A percentile compares a stretch with the other conserved stretches of the same genome.
Evolutionary conservation across 2,797 vertebrate genomes (phyloP).

Genomic region (Sebastes vulpes): DNA sequence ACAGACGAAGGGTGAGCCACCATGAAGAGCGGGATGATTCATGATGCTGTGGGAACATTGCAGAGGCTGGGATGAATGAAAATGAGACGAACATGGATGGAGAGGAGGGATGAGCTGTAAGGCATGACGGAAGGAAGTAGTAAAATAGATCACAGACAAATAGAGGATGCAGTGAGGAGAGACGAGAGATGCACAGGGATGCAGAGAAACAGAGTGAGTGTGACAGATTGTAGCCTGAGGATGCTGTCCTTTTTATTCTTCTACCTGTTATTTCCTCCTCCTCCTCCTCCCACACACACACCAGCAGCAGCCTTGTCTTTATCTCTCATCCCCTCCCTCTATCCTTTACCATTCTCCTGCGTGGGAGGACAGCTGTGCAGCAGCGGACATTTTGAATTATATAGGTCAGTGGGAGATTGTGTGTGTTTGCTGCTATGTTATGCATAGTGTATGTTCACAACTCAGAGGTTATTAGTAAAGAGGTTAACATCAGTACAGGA

Average conservation of each 20-base stretch:
- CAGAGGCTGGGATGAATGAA: slow-evolving; percentile 48
- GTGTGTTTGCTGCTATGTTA: slow-evolving; percentile 45
- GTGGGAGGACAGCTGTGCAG: slow-evolving; percentile 77
- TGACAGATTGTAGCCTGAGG: slow-evolving; percentile 53
- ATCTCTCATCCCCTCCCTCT: slow-evolving; percentile 27
- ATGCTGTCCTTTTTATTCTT: slow-evolving; percentile 36
- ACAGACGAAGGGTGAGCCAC: slow-evolving; percentile 13
- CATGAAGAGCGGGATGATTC: slow-evolving; percentile 38
- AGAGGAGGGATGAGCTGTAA: slow-evolving; percentile 28
- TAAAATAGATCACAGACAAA: slow-evolving; percentile 14
- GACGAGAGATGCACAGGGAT: slow-evolving; percentile 1
- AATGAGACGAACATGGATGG: slow-evolving; percentile 31
- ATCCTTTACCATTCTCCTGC: slow-evolving; percentile 53
- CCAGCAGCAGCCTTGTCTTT: neutral
- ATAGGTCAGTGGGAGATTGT: slow-evolving; percentile 85
- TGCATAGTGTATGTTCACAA: slow-evolving; percentile 16
- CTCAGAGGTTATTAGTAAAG: neutral
- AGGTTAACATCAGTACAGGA: slow-evolving; percentile 8
- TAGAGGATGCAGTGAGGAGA: slow-evolving; percentile 11
- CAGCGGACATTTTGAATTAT: slow-evolving; percentile 82
- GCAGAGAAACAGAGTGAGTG: slow-evolving; percentile 12
- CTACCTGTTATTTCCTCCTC: slow-evolving; percentile 49
- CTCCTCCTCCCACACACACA: neutral
- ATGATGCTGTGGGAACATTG: slow-evolving; percentile 57
- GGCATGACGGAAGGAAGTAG: slow-evolving; percentile 28